These are phyloP conservation scores for Ophiothrix spiculata DNA, from an alignment of 35 echinoderm and acorn worm genomes.

Conservation along the genomic window DNA sequence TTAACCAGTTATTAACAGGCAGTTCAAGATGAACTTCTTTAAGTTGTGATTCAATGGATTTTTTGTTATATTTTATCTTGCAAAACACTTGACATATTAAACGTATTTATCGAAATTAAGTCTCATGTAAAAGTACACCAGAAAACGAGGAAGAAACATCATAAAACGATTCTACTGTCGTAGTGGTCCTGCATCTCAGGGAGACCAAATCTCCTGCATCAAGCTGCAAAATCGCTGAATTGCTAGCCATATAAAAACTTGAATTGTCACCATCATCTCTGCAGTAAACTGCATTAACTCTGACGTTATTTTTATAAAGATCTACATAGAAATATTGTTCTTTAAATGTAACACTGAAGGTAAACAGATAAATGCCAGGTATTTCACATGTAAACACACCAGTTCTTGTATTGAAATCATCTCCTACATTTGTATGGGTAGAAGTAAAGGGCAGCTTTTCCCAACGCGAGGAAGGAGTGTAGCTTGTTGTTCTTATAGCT, in stretches of 20 bases:
- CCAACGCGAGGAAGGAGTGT: not conserved
- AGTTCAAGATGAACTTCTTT: too few species aligned
- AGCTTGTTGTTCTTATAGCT: not conserved
- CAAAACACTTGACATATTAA: not conserved
- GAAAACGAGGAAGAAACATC: not conserved
- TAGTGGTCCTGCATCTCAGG: not conserved
- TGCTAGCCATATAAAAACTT: too few species aligned
- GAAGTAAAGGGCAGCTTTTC: not conserved
- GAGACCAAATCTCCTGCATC: not conserved
- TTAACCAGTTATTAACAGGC: too few species aligned
- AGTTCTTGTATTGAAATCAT: not conserved
- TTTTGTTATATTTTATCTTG: not conserved
- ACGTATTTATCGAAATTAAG: not conserved
- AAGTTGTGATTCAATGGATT: too few species aligned
- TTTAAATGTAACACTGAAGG: not conserved
- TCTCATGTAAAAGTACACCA: not conserved
- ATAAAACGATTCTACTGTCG: not conserved
- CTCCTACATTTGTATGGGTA: not conserved
- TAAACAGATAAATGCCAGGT: not conserved
- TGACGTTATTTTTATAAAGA: not conserved
- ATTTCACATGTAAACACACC: not conserved
- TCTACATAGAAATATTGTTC: not conserved
- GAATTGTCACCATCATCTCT: not conserved
- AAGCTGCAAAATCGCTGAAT: too few species aligned
- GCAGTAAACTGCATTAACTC: not conserved